phyloP scores from a whole-genome alignment of 2,888 invertebrate genomes.

The Coecobrya sp. region DNA sequence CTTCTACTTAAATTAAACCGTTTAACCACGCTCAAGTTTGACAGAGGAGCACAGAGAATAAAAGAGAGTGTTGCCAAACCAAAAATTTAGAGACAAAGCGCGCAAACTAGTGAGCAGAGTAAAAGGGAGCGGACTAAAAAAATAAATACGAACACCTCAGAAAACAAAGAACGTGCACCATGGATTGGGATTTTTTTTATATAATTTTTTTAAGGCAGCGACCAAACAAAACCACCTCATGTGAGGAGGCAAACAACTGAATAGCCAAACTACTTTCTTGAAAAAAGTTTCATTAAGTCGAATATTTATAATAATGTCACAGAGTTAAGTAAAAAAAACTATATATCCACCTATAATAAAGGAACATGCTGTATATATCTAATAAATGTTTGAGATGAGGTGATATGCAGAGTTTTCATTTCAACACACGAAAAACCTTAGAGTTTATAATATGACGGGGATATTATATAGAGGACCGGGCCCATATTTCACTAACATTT shows the following conservation, averaged over 20 bases:
- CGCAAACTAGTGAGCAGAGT: neutral
- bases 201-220: neutral
- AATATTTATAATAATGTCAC: constrained; percentile 49
- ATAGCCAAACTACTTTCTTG: constrained; percentile 18
- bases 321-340: neutral
- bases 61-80: neutral
- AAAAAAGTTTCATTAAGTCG: constrained; percentile 16
- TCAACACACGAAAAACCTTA: neutral
- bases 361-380: neutral
- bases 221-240: neutral
- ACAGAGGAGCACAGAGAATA: neutral
- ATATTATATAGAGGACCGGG: neutral
- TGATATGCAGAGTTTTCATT: constrained; percentile 9
- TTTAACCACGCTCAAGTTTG: constrained; percentile 24
- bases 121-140: neutral
- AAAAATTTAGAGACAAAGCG: neutral
- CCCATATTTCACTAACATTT: constrained; percentile 71
- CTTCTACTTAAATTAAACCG: neutral
- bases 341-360: neutral
- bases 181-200: constrained; percentile 21
- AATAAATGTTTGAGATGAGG: neutral
- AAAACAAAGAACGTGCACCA: constrained; percentile 22
- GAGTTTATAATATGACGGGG: too few species aligned
- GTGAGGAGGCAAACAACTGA: neutral
- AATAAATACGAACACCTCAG: neutral